Evolutionary conservation across 2,888 invertebrate species (phyloP), one percentile per base, ranked within the genome.

Genomic region (Lasius fuliginosus): DNA sequence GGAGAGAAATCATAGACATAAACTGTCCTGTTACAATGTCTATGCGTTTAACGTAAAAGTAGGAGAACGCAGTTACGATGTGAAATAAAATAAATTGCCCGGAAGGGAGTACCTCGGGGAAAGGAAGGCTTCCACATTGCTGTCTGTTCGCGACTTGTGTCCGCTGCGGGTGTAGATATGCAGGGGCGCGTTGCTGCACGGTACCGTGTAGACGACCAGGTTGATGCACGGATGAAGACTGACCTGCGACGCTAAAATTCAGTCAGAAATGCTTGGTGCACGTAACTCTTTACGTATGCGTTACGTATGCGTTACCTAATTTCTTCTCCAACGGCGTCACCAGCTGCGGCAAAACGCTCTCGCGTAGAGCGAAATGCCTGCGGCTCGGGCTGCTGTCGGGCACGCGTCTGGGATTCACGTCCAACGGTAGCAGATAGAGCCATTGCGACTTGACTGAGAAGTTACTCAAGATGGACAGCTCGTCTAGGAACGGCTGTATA

Each of bases 391-490:
- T 94, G 58, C 94, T 91, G 85, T 96, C 96, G 1, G 92, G 90
- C 12, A 97, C 96, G 94, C 97, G 96, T 90, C 96, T 96, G 0
- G 98, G 97, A 84, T 96, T 96, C 9, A 98, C 97, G 83, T 98
- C 97, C 79, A 99, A 96, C 69, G 98, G 97, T 5, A 98, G 95
- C 82, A 98, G 96, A 94, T 98, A 98, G 73, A 99, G 95, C 97
- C 98, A 98, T 94, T 99, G 99, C 0, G 98, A 98, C 93, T 98
- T 98, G 0, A 99, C 95, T 0, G 97, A 97, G 93, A 98, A 97
- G 93, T 98, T 97, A 71, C 98, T 97, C 33, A 98, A 96, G 0
- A 96, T 95, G 9, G 96, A 96, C 73, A 99, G 93, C 86, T 97
- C 96, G 15, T 96, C 95, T 68, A 98, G 95, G 90, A 98, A 97